Conservation (phyloP, 2,888 invertebrate genomes). For the Pegoplata infirma region DNA sequence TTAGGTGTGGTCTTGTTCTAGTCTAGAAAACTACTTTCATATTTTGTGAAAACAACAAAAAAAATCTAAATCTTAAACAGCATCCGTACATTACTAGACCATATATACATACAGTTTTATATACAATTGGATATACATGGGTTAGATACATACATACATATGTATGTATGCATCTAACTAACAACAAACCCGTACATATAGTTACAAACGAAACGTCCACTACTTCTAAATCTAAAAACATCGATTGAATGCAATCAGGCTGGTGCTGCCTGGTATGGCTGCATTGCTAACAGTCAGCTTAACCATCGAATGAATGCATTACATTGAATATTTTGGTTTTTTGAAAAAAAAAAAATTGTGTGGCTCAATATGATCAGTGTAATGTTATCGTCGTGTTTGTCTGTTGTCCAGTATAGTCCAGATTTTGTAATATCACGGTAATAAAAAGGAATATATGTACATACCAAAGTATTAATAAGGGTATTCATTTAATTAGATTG, state of each 20-base stretch:
- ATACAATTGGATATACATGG: neutral
- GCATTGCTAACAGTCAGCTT: too few relatives aligned
- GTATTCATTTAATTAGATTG: too few relatives aligned
- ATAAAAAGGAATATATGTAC: too few relatives aligned
- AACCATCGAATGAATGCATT: neutral
- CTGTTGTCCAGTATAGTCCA: neutral
- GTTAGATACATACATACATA: too few relatives aligned
- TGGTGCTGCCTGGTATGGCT: neutral
- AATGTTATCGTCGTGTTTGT: neutral
- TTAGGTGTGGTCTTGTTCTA: constrained; percentile 75
- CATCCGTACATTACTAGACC: constrained; percentile 63
- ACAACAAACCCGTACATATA: constrained; percentile 40
- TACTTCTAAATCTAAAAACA: constrained; percentile 68
- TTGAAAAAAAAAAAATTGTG: neutral
- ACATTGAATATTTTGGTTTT: neutral
- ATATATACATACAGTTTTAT: neutral
- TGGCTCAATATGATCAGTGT: neutral
- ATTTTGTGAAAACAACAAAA: constrained; percentile 66
- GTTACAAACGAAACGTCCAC: constrained; percentile 41
- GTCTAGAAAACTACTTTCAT: constrained; percentile 75
- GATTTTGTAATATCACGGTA: too few relatives aligned
- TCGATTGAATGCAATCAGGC: neutral
- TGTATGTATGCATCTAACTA: too few relatives aligned
- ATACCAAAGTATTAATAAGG: too few relatives aligned
- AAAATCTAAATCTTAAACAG: constrained; percentile 58